phyloP scores from a whole-genome alignment of 2,113 vertebrate species.

The Gobius niger region DNA sequence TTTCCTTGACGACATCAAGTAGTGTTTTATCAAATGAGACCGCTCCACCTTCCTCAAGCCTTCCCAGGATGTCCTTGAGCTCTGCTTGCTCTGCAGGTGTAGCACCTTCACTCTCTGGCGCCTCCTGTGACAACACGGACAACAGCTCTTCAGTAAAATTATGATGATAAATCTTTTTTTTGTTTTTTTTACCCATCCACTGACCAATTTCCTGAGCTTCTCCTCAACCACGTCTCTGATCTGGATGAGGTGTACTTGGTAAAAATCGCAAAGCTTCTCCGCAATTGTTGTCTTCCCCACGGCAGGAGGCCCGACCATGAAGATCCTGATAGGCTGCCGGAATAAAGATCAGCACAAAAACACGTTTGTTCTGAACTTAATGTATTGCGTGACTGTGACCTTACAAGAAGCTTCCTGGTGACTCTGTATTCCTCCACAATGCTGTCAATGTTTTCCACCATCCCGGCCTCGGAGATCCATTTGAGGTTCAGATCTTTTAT shows the following conservation, averaged over 20 bases:
- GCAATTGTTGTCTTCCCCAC: slow-evolving; percentile 87
- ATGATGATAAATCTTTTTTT: neutral
- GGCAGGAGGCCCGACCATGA: slow-evolving; percentile 86
- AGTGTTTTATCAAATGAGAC: slow-evolving; percentile 69
- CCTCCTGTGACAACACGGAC: slow-evolving; percentile 50
- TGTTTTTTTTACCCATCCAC: slow-evolving; percentile 38
- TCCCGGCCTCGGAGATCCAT: slow-evolving; percentile 83
- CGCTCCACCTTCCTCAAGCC: slow-evolving; percentile 80
- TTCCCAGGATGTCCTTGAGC: slow-evolving; percentile 77
- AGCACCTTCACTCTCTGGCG: slow-evolving; percentile 42
- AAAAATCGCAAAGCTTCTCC: slow-evolving; percentile 79
- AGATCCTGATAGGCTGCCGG: slow-evolving; percentile 86
- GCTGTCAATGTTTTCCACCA: slow-evolving; percentile 83
- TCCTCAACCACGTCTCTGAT: slow-evolving; percentile 79
- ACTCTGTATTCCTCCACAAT: slow-evolving; percentile 86
- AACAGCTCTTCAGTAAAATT: neutral
- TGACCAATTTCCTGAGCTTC: slow-evolving; percentile 82
- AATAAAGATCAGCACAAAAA: neutral
- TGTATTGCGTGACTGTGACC: slow-evolving; percentile 16
- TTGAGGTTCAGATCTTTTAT: slow-evolving; percentile 84
- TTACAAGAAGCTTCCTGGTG: slow-evolving; percentile 83
- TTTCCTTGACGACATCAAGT: slow-evolving; percentile 81
- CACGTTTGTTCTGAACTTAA: neutral
- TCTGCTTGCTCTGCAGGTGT: slow-evolving; percentile 61
- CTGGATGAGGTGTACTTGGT: slow-evolving; percentile 84